Evolutionary conservation across 2,113 vertebrate species (phyloP).

Genomic region (Oxyura jamaicensis): DNA sequence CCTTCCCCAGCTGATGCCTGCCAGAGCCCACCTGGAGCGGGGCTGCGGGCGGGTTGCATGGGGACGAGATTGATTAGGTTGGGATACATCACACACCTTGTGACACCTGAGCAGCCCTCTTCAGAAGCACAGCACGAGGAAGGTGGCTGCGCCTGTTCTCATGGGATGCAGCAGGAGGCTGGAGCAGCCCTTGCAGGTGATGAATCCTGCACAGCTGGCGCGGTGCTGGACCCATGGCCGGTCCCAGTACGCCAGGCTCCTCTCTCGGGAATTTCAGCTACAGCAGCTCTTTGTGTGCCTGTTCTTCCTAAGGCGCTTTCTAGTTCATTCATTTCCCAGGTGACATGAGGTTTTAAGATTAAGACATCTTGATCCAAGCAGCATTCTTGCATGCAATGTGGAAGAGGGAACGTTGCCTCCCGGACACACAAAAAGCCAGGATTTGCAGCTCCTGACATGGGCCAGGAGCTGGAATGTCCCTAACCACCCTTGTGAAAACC

Average conservation of each 20-base stretch:
- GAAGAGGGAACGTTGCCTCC: neutral
- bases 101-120: neutral
- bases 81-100: neutral
- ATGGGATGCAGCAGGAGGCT: fast-evolving
- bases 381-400: neutral
- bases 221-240: neutral
- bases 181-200: neutral
- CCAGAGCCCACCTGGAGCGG: neutral
- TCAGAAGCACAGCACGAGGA: neutral
- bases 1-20: fast-evolving
- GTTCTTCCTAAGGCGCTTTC: neutral
- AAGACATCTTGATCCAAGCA: neutral
- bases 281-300: neutral
- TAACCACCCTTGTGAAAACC: neutral
- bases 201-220: neutral
- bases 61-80: neutral
- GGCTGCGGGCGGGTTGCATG: neutral
- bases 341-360: neutral
- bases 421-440: neutral
- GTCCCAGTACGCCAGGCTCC: fast-evolving
- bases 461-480: neutral
- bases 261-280: neutral
- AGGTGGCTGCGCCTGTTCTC: neutral
- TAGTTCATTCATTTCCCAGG: neutral
- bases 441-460: neutral